Percentiles rank a stretch among this genome's conserved stretches.
Evolutionary conservation across 2,113 vertebrate genomes (phyloP).

Genomic region (Sclerurus mexicanus): DNA sequence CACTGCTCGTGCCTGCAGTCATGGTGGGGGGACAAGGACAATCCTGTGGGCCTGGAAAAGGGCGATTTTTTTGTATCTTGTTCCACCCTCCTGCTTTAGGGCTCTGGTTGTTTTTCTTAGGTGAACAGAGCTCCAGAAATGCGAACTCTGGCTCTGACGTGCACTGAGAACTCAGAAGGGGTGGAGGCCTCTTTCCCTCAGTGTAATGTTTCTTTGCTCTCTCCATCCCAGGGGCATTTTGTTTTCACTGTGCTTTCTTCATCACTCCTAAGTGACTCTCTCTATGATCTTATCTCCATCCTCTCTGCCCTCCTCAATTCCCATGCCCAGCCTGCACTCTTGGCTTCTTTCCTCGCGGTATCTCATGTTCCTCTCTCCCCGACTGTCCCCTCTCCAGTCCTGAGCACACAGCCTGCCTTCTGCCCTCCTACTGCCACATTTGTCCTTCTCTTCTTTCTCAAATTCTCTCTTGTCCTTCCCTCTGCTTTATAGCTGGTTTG

Average conservation of each 20-base stretch:
- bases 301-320: not conserved
- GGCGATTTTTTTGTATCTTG: not conserved
- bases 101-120: not conserved
- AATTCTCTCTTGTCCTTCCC: not conserved
- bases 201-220: not conserved
- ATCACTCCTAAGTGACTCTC: not conserved
- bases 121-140: not conserved
- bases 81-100: not conserved
- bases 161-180: not conserved
- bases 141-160: not conserved
- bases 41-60: not conserved
- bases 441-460: not conserved
- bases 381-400: not conserved
- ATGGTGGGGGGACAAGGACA: not conserved
- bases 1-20: rapidly evolving
- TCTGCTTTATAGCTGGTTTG: not conserved
- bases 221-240: not conserved
- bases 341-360: not conserved
- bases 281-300: not conserved
- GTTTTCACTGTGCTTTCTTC: not conserved
- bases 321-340: not conserved
- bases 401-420: not conserved
- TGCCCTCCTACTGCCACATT: not conserved
- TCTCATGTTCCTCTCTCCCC: not conserved
- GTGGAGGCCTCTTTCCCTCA: not conserved